phyloP scores from a whole-genome alignment of 2,888 invertebrate species.

The Ophioninae sp. region DNA sequence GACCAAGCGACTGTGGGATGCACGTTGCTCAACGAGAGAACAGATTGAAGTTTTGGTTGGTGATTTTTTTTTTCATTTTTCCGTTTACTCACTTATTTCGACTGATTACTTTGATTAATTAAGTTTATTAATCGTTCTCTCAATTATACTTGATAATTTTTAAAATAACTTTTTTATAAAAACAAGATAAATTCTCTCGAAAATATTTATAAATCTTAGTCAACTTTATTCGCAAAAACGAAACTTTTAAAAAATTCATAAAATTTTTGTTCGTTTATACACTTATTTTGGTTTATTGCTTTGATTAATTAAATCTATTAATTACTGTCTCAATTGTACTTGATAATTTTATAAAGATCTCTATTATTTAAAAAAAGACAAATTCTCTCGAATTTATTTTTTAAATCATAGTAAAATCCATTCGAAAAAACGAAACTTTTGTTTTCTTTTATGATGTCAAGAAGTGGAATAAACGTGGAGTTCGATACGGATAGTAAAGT shows the following conservation, averaged over 20 bases:
- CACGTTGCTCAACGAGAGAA: conserved; percentile 7
- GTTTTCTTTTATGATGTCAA: conserved; percentile 34
- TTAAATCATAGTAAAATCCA: conserved; percentile 32
- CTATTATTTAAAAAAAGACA: not conserved
- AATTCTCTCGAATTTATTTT: not conserved
- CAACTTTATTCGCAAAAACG: too few relatives aligned
- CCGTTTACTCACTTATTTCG: not conserved
- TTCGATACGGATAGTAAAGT: conserved; percentile 45
- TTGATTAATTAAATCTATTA: not conserved
- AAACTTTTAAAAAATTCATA: too few relatives aligned
- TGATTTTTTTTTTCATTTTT: not conserved
- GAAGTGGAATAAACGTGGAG: conserved; percentile 20
- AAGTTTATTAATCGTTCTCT: too few relatives aligned
- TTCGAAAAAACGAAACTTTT: conserved; percentile 29
- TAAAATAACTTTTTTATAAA: too few relatives aligned
- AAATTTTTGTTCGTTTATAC: conserved; percentile 7
- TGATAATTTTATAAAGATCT: too few relatives aligned
- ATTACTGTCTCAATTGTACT: too few relatives aligned
- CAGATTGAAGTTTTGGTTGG: not conserved
- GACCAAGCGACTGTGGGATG: conserved; percentile 14
- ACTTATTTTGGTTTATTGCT: not conserved
- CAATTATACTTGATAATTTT: too few relatives aligned
- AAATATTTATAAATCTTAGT: too few relatives aligned
- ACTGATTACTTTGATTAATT: not conserved
- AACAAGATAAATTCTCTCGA: too few relatives aligned